Percentiles rank a stretch among this genome's conserved stretches.
Evolutionary conservation across 2,797 vertebrate genomes (phyloP).

Genomic region (Enteromius mattozi): DNA sequence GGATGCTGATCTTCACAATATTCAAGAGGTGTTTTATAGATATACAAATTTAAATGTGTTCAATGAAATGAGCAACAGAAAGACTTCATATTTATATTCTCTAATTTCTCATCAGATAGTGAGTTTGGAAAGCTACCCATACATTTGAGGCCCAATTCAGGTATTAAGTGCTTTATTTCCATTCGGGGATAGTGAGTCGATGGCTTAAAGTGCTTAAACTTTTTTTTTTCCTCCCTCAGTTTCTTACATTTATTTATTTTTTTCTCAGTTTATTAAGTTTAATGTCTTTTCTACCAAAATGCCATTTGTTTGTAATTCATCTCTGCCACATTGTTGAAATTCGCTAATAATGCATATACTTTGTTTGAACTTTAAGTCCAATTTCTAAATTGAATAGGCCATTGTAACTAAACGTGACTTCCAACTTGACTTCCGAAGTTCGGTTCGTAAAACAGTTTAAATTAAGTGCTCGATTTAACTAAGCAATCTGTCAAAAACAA

Average conservation of each 20-base stretch:
- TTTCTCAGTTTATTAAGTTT: not conserved
- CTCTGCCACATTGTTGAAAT: slow-evolving; percentile 18
- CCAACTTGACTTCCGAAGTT: slow-evolving; percentile 19
- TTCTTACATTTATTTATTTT: not conserved
- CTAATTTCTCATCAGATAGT: not conserved
- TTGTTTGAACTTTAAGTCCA: slow-evolving; percentile 7
- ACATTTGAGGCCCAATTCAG: not conserved
- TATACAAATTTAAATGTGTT: slow-evolving; percentile 38
- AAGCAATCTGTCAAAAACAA: not conserved
- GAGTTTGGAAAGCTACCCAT: slow-evolving; percentile 3
- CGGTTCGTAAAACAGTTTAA: not conserved
- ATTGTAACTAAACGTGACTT: not conserved
- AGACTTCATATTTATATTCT: slow-evolving; percentile 16
- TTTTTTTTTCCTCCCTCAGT: not conserved
- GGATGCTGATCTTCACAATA: slow-evolving; percentile 21
- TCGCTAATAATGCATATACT: not conserved
- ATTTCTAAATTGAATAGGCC: not conserved
- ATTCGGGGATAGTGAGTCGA: not conserved
- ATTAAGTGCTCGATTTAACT: not conserved
- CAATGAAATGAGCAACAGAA: slow-evolving; percentile 35
- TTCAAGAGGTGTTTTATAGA: slow-evolving; percentile 19
- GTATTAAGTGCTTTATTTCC: slow-evolving; percentile 21
- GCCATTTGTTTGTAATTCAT: not conserved
- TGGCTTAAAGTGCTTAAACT: not conserved
- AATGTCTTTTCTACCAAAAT: slow-evolving; percentile 8